A percentile compares a stretch with the other conserved stretches of the same genome.
Evolutionary conservation across 2,797 vertebrate genomes (phyloP).

Genomic region (Podarcis lilfordi): DNA sequence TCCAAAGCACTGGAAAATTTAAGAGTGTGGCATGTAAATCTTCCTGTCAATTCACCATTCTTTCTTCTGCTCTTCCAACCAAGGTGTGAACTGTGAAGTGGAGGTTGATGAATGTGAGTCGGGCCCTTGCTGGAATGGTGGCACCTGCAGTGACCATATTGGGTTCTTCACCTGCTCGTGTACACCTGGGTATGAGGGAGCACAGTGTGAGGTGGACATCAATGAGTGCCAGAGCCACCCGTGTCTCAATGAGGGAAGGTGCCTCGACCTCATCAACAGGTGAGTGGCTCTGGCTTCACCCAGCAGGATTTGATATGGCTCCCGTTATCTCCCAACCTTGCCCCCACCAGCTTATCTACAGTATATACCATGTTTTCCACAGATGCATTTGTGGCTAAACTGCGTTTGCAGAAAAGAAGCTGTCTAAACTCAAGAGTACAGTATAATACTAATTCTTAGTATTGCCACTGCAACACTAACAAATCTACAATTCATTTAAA

Average conservation of each 20-base stretch:
- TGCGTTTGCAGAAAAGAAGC: no score
- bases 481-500: no score
- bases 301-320: neutral
- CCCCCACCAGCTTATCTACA: no score
- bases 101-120: slow-evolving; percentile 93
- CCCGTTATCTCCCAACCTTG: no score
- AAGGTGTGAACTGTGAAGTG: slow-evolving; percentile 88
- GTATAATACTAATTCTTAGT: no score
- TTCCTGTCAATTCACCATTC: neutral
- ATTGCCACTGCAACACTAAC: no score
- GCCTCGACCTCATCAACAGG: slow-evolving; percentile 87
- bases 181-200: slow-evolving; percentile 83
- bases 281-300: slow-evolving; percentile 62
- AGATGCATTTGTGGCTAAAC: no score
- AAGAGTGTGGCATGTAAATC: neutral
- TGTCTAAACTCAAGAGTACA: no score
- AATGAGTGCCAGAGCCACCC: slow-evolving; percentile 89
- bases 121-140: slow-evolving; percentile 89
- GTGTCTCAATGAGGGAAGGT: slow-evolving; percentile 86
- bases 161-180: slow-evolving; percentile 89
- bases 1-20: no score
- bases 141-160: slow-evolving; percentile 85
- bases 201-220: slow-evolving; percentile 87
- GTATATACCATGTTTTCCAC: no score
- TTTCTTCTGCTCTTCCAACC: slow-evolving; percentile 30